Evolutionary conservation across 2,113 vertebrate species (phyloP).

Genomic region (Melospiza melodia): DNA sequence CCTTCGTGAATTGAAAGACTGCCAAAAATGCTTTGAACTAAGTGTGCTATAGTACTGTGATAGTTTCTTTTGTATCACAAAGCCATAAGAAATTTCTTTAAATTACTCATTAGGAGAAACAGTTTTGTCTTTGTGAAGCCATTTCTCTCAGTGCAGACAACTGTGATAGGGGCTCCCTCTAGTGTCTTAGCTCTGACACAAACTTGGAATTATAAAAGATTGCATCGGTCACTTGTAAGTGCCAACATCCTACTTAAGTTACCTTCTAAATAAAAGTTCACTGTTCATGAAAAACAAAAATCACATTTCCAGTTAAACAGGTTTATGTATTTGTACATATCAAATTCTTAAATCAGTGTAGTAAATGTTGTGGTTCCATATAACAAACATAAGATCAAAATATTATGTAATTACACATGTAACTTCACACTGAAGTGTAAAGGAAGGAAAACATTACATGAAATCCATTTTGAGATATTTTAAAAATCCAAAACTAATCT

Average conservation of each 20-base stretch:
- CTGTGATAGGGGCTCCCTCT: conserved; percentile 59
- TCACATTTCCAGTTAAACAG: neutral
- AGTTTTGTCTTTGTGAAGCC: neutral
- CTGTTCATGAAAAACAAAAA: neutral
- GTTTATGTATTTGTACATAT: neutral
- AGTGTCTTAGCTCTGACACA: neutral
- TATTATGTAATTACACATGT: neutral
- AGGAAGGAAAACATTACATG: neutral
- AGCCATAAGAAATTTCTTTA: neutral
- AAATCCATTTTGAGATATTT: neutral
- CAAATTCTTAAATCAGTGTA: neutral
- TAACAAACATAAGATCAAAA: neutral
- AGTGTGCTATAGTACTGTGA: neutral
- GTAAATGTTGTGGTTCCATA: neutral
- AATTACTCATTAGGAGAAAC: neutral
- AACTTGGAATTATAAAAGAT: neutral
- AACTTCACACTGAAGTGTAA: neutral
- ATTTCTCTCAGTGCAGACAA: neutral
- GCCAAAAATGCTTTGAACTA: neutral
- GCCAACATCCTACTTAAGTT: neutral
- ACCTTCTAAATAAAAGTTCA: neutral
- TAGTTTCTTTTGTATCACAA: neutral
- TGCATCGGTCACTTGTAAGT: neutral
- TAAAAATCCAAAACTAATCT: neutral
- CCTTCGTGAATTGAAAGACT: neutral